Conservation (phyloP, 2,888 invertebrate species). For the Tinea trinotella region DNA sequence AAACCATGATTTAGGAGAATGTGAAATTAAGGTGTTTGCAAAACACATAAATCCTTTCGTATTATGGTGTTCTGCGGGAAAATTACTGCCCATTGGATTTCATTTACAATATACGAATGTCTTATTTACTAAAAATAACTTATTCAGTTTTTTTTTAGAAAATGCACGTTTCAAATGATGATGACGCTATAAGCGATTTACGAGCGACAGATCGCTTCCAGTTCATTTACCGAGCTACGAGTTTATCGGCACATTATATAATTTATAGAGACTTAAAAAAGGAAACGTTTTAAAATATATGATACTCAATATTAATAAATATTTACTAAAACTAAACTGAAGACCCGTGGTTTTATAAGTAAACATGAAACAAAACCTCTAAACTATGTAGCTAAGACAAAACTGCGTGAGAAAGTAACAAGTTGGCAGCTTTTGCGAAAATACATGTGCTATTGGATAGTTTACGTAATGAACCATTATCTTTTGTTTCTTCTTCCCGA, state of each 20-base stretch:
- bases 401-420: slow-evolving; percentile 55
- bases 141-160: not conserved
- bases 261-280: not conserved
- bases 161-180: slow-evolving; percentile 12
- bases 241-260: slow-evolving; percentile 5
- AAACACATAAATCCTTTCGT: slow-evolving; percentile 26
- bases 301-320: no score
- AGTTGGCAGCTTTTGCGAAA: slow-evolving; percentile 30
- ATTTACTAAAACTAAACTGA: no score
- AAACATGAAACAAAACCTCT: not conserved
- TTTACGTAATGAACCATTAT: slow-evolving; percentile 45
- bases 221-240: slow-evolving; percentile 8
- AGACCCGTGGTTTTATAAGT: not conserved
- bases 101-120: not conserved
- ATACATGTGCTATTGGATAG: slow-evolving; percentile 36
- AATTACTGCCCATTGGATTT: not conserved
- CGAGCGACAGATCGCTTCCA: slow-evolving; percentile 18
- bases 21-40: slow-evolving; percentile 42
- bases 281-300: no score
- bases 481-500: slow-evolving; percentile 35
- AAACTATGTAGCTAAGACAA: slow-evolving; percentile 19
- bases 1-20: slow-evolving; percentile 52
- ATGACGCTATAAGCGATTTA: slow-evolving; percentile 16
- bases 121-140: not conserved
- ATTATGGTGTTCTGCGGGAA: slow-evolving; percentile 1